These are phyloP conservation scores for Enteromius argenteus DNA, from an alignment of 2,797 vertebrate species.

Conservation along the genomic window DNA sequence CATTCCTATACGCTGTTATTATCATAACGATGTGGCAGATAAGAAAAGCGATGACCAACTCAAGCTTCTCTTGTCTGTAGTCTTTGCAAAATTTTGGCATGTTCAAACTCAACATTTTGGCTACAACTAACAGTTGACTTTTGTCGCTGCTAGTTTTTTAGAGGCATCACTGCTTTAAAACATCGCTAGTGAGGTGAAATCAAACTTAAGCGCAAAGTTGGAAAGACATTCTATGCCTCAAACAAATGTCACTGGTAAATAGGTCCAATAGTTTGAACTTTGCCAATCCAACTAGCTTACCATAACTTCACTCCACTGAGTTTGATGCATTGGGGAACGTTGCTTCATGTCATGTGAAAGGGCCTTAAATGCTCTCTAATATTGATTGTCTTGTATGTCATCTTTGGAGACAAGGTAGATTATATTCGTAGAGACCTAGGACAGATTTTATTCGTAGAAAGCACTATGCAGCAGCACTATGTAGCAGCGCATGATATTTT, in stretches of 20 bases:
- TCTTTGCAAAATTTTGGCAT: neutral
- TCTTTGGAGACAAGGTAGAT: neutral
- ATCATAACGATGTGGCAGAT: no score
- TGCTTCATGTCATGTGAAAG: neutral
- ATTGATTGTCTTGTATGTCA: neutral
- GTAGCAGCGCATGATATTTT: slow-evolving; percentile 20
- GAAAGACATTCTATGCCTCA: neutral
- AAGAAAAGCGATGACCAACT: neutral
- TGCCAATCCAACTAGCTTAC: neutral
- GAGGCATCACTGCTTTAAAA: neutral
- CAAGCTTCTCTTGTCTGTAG: neutral
- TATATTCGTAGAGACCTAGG: neutral
- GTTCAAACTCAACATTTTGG: neutral
- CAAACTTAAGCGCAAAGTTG: neutral
- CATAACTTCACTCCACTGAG: neutral
- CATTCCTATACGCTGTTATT: neutral
- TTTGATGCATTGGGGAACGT: neutral
- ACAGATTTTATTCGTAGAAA: neutral
- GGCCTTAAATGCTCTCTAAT: neutral
- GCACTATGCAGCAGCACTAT: neutral
- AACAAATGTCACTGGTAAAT: neutral
- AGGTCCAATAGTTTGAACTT: neutral
- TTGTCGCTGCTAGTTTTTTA: neutral
- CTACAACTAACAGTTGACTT: neutral
- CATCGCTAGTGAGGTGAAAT: neutral